These are phyloP conservation scores for Chlorocebus sabaeus DNA, from an alignment of 2,113 vertebrate genomes.

Conservation along the genomic window DNA sequence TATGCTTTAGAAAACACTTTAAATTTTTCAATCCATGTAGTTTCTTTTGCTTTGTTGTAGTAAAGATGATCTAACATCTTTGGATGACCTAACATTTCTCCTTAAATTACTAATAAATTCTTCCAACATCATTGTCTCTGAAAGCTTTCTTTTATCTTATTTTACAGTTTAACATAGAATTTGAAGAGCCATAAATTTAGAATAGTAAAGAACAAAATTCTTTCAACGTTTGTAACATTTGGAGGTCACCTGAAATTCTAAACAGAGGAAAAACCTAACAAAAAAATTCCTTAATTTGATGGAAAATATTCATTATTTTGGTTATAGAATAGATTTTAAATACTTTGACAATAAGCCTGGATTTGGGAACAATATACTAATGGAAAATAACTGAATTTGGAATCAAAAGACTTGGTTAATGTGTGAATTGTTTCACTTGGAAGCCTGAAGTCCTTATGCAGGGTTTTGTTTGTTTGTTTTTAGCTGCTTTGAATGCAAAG, in stretches of 20 bases:
- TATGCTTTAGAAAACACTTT: neutral
- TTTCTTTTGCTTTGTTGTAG: neutral
- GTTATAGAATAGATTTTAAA: neutral
- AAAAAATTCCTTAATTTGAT: neutral
- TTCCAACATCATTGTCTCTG: neutral
- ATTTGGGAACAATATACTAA: neutral
- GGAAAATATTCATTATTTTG: neutral
- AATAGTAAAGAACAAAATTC: neutral
- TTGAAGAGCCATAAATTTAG: neutral
- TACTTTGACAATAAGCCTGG: neutral
- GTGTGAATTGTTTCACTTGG: neutral
- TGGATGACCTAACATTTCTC: neutral
- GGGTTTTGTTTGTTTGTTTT: neutral
- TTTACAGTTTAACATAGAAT: neutral
- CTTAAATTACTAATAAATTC: neutral
- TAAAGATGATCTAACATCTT: neutral
- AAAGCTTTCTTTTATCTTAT: neutral
- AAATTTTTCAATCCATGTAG: neutral
- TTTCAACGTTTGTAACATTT: neutral
- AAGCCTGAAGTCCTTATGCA: neutral
- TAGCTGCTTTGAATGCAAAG: constrained; percentile 13
- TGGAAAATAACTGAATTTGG: neutral
- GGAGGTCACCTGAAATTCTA: neutral
- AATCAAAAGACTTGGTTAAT: constrained; percentile 17
- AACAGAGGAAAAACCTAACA: neutral